Evolutionary conservation across 2,797 vertebrate genomes (phyloP).

Genomic region (Jordanella pulchra): DNA sequence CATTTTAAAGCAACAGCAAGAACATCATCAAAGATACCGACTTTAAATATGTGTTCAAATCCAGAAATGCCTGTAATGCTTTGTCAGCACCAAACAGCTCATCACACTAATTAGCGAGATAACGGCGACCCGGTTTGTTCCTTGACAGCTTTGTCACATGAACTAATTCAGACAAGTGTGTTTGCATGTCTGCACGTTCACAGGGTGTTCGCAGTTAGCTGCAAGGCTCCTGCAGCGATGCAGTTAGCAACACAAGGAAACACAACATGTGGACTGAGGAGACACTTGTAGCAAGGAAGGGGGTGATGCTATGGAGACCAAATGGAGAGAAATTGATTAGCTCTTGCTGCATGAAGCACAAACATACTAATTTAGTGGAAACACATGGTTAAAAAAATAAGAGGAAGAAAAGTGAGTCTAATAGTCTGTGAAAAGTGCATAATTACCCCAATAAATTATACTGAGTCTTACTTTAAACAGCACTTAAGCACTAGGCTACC

Average conservation of each 20-base stretch:
- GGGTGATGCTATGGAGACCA: conserved; percentile 10
- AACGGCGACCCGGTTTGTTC: conserved; percentile 45
- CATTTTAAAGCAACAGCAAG: conserved; percentile 6
- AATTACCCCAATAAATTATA: not conserved
- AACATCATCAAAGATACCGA: conserved; percentile 19
- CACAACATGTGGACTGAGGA: conserved; percentile 25
- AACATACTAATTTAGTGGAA: conserved; percentile 14
- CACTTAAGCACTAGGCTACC: conserved; percentile 6
- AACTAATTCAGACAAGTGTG: conserved; percentile 55
- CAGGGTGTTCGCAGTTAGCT: conserved; percentile 11
- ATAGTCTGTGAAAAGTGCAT: not conserved
- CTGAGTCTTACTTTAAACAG: conserved; percentile 20
- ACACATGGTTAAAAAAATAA: not conserved
- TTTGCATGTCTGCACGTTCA: not conserved
- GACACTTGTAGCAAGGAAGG: conserved; percentile 8
- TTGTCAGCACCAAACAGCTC: conserved; percentile 33
- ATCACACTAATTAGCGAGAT: conserved; percentile 54
- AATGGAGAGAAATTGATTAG: conserved; percentile 39
- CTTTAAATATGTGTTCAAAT: conserved; percentile 20
- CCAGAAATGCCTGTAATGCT: conserved; percentile 16
- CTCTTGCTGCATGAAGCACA: conserved; percentile 24
- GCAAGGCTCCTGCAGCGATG: conserved; percentile 43
- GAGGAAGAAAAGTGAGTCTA: conserved; percentile 7
- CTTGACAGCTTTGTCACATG: conserved; percentile 43
- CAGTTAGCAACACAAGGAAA: conserved; percentile 41